phyloP scores from a whole-genome alignment of 2,888 invertebrate genomes.

The Vandiemenella viatica region DNA sequence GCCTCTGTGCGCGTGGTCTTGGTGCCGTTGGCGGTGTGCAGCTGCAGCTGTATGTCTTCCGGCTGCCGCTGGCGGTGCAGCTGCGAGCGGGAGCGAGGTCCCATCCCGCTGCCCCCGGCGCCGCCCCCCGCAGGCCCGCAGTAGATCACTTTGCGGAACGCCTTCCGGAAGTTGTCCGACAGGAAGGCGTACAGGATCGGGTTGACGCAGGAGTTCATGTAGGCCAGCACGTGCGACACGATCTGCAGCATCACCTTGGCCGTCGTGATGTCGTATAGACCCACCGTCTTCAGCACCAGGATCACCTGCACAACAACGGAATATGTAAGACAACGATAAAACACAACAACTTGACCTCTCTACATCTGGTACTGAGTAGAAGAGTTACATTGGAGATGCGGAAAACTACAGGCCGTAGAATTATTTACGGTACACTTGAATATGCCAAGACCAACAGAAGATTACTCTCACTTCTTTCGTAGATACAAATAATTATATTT shows the following conservation, averaged over 20 bases:
- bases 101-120: no score
- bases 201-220: conserved; percentile 89
- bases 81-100: conserved; percentile 4
- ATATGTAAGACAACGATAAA: no score
- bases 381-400: no score
- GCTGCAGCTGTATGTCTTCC: no score
- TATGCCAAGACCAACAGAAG: no score
- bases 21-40: conserved; percentile 25
- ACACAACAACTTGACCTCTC: no score
- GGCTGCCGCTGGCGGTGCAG: background rate
- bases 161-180: conserved; percentile 85
- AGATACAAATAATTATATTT: no score
- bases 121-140: conserved; percentile 14
- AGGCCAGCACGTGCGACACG: conserved; percentile 66
- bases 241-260: conserved; percentile 61
- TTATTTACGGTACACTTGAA: no score
- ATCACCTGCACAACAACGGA: no score
- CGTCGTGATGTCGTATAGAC: conserved; percentile 48
- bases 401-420: no score
- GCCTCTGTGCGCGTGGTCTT: conserved; percentile 53
- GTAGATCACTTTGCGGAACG: conserved; percentile 52
- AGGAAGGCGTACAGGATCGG: conserved; percentile 88
- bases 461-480: no score
- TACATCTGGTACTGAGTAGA: no score
- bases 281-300: conserved; percentile 58